Conservation (phyloP, 2,888 invertebrate genomes). For the Fragum fragum region DNA sequence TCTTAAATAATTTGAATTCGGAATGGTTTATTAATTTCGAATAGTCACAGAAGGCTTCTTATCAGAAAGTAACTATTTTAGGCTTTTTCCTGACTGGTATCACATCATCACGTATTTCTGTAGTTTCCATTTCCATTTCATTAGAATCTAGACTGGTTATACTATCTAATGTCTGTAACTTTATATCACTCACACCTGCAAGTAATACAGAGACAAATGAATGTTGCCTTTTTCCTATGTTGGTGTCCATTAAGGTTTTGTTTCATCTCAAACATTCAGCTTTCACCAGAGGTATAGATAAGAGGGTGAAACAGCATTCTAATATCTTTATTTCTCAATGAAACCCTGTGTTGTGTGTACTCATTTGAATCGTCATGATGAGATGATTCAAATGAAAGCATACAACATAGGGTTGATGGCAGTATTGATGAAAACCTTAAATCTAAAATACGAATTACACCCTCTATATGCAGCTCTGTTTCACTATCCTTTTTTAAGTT, state of each 20-base stretch:
- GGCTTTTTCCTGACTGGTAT: not conserved
- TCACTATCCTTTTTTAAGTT: not conserved
- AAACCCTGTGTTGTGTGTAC: no score
- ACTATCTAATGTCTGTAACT: not conserved
- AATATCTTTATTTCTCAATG: no score
- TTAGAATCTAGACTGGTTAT: slow-evolving; percentile 13
- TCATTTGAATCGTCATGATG: no score
- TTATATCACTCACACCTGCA: slow-evolving; percentile 18
- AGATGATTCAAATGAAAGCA: no score
- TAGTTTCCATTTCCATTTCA: not conserved
- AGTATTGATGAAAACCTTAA: no score
- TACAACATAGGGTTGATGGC: no score
- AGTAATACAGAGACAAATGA: not conserved
- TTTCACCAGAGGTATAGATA: not conserved
- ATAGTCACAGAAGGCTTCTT: no score
- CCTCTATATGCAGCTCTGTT: no score
- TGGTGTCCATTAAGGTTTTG: not conserved
- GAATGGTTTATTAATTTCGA: no score
- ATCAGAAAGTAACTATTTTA: slow-evolving; percentile 17
- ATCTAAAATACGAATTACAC: no score
- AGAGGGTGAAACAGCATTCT: no score
- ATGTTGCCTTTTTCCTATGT: not conserved
- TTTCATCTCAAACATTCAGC: not conserved
- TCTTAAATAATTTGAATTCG: no score
- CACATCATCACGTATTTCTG: not conserved